A percentile compares a stretch with the other conserved stretches of the same genome.
Evolutionary conservation across 2,888 invertebrate species (phyloP).

Genomic region (Cancer borealis): DNA sequence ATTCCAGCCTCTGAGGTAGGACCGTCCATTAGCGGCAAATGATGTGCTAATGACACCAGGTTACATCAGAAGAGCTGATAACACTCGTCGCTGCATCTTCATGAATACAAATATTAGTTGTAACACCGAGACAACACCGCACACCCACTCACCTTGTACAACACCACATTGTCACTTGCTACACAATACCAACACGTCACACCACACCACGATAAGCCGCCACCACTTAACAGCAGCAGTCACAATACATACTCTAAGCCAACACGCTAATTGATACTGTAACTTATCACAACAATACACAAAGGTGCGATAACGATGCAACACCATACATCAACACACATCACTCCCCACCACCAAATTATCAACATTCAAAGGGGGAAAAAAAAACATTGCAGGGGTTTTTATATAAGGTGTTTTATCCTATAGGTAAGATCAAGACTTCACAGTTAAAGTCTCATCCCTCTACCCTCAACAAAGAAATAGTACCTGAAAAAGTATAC

Average conservation of each 20-base stretch:
- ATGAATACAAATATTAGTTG: slow-evolving; percentile 25
- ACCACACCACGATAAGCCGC: background rate
- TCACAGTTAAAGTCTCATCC: background rate
- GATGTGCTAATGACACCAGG: slow-evolving; percentile 21
- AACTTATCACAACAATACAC: background rate
- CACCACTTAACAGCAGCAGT: background rate
- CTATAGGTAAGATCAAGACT: background rate
- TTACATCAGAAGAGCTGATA: slow-evolving; percentile 3
- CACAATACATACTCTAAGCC: background rate
- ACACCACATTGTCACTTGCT: background rate
- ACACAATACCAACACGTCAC: background rate
- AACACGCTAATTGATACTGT: background rate
- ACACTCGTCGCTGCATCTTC: background rate
- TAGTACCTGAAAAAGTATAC: background rate
- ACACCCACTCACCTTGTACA: background rate
- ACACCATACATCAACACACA: background rate
- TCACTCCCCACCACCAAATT: background rate
- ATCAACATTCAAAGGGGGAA: background rate
- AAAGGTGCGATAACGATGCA: background rate
- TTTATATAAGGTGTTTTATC: background rate
- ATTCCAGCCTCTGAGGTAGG: background rate
- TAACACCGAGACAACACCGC: background rate
- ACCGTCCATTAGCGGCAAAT: background rate
- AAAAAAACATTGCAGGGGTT: background rate
- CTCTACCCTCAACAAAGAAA: background rate